phyloP scores from a whole-genome alignment of 2,797 vertebrate genomes.

The Euthynnus affinis region DNA sequence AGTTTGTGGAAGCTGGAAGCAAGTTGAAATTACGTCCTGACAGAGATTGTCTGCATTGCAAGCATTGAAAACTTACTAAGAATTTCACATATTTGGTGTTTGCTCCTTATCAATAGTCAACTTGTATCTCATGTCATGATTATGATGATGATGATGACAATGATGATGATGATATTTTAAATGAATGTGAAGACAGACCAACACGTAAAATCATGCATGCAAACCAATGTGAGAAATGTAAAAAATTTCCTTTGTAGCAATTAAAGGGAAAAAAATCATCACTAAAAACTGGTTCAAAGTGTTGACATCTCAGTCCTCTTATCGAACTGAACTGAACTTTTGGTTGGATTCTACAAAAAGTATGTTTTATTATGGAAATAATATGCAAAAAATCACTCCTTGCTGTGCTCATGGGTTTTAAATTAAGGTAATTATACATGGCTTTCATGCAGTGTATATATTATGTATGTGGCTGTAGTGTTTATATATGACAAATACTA shows the following conservation, averaged over 20 bases:
- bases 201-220: conserved; percentile 34
- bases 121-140: background rate
- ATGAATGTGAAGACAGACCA: background rate
- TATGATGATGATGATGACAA: background rate
- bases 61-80: background rate
- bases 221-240: conserved; percentile 19
- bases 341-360: conserved; percentile 40
- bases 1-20: background rate
- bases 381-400: conserved; percentile 56
- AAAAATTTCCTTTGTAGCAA: conserved; percentile 19
- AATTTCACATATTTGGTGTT: background rate
- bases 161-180: background rate
- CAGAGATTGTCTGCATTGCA: background rate
- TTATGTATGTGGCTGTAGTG: conserved; percentile 27
- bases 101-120: background rate
- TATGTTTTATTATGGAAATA: conserved; percentile 50
- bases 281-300: conserved; percentile 6
- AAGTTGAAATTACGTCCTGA: background rate
- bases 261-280: conserved; percentile 3
- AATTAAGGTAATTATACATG: conserved; percentile 28
- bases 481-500: conserved; percentile 40
- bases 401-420: conserved; percentile 26
- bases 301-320: conserved; percentile 4
- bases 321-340: no score
- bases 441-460: conserved; percentile 33